Percentiles rank a stretch among this genome's conserved stretches.
Evolutionary conservation across 1,140 invertebrate species (phyloP).

Genomic region (Stegodyphus mimosarum): DNA sequence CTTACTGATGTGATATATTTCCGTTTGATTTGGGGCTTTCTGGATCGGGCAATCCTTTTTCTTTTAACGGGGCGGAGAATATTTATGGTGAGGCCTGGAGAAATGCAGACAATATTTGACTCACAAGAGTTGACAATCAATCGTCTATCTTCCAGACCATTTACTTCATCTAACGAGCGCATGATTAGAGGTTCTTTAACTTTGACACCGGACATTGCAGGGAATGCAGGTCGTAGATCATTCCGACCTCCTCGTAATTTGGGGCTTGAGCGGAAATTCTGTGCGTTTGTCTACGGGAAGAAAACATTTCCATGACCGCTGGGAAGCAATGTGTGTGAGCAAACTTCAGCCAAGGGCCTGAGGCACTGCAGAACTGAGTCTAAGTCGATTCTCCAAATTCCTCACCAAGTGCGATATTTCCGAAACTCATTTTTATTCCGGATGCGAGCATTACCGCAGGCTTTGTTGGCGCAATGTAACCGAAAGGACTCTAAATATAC

Average conservation of each 20-base stretch:
- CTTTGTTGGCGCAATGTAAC: too few species aligned
- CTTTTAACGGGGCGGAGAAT: not conserved
- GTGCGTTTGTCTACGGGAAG: not conserved
- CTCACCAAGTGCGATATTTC: not conserved
- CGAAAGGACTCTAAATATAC: too few species aligned
- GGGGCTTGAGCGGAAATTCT: not conserved
- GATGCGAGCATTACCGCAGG: not conserved
- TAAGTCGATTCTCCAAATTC: not conserved
- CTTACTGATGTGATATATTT: too few species aligned
- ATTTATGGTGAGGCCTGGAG: not conserved
- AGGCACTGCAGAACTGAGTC: not conserved
- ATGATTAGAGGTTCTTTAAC: constrained; percentile 1
- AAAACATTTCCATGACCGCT: not conserved
- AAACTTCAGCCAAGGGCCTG: not conserved
- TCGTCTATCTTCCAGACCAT: not conserved
- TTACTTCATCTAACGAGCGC: not conserved
- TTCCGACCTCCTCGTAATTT: not conserved
- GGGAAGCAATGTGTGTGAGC: not conserved
- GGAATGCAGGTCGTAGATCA: not conserved
- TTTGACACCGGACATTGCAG: not conserved
- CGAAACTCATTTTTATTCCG: not conserved
- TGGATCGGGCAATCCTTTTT: not conserved
- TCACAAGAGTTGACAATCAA: not conserved
- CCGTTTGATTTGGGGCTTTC: too few species aligned
- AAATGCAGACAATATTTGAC: not conserved